These are phyloP conservation scores for Lepidocyrtoides sp. DNA, from an alignment of 2,888 invertebrate genomes.

Conservation along the genomic window DNA sequence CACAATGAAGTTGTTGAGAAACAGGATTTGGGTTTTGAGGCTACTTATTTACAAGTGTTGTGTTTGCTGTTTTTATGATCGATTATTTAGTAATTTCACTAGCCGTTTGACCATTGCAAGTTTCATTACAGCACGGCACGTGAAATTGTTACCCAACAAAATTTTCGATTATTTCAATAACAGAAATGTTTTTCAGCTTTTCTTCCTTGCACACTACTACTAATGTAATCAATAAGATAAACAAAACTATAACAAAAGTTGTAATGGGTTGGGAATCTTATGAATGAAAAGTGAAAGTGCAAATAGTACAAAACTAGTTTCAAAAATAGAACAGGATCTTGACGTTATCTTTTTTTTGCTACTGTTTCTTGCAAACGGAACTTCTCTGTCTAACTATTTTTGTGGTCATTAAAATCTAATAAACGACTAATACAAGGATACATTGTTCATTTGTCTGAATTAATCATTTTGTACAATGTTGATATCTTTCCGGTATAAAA, in stretches of 20 bases:
- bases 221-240: neutral
- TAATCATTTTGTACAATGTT: too few relatives aligned
- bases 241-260: neutral
- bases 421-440: too few relatives aligned
- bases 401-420: too few relatives aligned
- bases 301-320: constrained; percentile 75
- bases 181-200: too few relatives aligned
- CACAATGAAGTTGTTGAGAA: neutral
- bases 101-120: neutral
- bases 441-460: neutral
- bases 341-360: neutral
- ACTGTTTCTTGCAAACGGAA: constrained; percentile 26
- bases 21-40: constrained; percentile 64
- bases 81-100: constrained; percentile 18
- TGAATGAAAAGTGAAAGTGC: constrained; percentile 71
- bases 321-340: constrained; percentile 77
- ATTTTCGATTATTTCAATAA: neutral
- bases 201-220: neutral
- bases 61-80: neutral
- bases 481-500: too few relatives aligned
- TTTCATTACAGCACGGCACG: neutral
- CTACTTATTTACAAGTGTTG: neutral
- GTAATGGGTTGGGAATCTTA: constrained; percentile 28
- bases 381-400: neutral
- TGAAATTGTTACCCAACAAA: neutral